These are phyloP conservation scores for Epizoanthus scotinus DNA, from an alignment of 92 coral and sea anemone species.

Conservation along the genomic window DNA sequence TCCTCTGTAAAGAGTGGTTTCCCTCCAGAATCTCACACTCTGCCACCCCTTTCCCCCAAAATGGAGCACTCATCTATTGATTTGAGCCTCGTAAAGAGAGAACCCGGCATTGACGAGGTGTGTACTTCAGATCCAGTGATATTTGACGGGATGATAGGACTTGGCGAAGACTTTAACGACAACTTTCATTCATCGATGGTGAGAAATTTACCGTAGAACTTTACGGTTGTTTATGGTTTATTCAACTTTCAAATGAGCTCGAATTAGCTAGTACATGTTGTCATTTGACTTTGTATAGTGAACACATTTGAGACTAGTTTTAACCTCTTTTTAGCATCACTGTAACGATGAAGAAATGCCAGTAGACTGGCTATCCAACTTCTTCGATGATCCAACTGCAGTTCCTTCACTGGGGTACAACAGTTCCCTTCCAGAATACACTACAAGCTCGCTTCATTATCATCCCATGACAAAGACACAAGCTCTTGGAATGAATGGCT, in stretches of 20 bases:
- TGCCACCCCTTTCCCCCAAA: constrained; percentile 44
- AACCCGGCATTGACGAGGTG: constrained; percentile 76
- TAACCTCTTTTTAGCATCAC: constrained; percentile 52
- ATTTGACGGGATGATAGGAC: constrained; percentile 78
- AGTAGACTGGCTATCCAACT: constrained; percentile 95
- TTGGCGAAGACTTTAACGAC: constrained; percentile 80
- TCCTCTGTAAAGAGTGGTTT: constrained; percentile 31
- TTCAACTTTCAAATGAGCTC: constrained; percentile 20
- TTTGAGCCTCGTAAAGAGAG: constrained; percentile 85
- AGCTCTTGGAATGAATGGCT: constrained; percentile 66
- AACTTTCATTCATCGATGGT: constrained; percentile 70
- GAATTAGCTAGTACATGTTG: constrained; percentile 11
- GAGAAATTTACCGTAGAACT: not conserved
- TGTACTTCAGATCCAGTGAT: constrained; percentile 79
- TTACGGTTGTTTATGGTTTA: not conserved
- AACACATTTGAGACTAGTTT: not conserved
- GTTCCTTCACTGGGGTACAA: constrained; percentile 59
- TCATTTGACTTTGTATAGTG: not conserved
- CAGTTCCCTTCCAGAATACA: constrained; percentile 74
- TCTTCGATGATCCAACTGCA: constrained; percentile 76
- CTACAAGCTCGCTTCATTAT: constrained; percentile 58
- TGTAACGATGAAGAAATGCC: constrained; percentile 81
- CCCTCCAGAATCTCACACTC: constrained; percentile 14
- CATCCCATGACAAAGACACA: constrained; percentile 63
- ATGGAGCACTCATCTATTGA: constrained; percentile 79